Base-by-base conservation (phyloP, 1,140 invertebrate genomes). In the Sarcophaga bullata region DNA sequence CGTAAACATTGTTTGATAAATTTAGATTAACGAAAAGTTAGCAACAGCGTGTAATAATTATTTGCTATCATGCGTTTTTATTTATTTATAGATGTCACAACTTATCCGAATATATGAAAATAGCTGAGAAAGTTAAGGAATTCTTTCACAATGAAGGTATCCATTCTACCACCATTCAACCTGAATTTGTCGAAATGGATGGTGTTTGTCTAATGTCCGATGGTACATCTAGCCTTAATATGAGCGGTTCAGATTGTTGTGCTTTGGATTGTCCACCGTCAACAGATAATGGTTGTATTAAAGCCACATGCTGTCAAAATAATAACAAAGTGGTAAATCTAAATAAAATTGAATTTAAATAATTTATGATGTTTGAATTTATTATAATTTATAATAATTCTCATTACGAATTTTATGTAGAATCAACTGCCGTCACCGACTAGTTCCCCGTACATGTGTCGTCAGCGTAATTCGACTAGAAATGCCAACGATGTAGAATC, bases 41-140 rank as follows among this genome's bases (percentile, higher is more conserved):
- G n/a, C n/a, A 37, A 37, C 25, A 37, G 1, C 4, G 25, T 4
- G 1, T 37, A 4, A 37, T 37, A 37, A 37, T 37, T 37, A 37
- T 37, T 37, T 37, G 25, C 82, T 82, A 80, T 89, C 90, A 52
- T 50, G 25, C 25, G 7, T 76, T 76, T 15, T 17, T 25, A 49
- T 76, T 76, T 15, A 62, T 84, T 19, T 25, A 17, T 50, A 95
- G 96, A 84, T 97, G 96, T 91, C 93, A 95, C 84, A 97, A 97
- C 91, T 90, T 97, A 80, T 95, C 95, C 0, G 96, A 97, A 87
- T 97, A 97, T 86, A 96, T 97, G 95, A 95, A 96, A 90, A 96
- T 97, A 84, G 96, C 96, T 0, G 96, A 97, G 90, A 96, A 97
- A 91, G 96, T 98, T 0, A 98, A 98, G 90, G 96, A 98, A 90